phyloP scores from a whole-genome alignment of 1,140 invertebrate genomes.

The Drosophila nikananu region DNA sequence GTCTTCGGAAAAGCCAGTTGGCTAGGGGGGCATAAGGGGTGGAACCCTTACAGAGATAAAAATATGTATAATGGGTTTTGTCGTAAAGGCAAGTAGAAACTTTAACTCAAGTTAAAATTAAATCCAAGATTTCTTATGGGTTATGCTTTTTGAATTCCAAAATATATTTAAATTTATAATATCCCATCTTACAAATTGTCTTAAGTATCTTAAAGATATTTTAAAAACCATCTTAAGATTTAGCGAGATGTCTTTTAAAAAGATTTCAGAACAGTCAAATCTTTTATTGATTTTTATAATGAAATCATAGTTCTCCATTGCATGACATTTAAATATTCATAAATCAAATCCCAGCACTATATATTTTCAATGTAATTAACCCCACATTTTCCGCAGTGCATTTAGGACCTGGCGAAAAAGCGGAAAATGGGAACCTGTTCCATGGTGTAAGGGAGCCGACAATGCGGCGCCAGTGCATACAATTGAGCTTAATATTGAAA shows the following conservation, averaged over 20 bases:
- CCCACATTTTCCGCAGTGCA: neutral
- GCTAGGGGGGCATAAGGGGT: neutral
- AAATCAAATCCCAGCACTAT: no score
- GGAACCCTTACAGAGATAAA: constrained; percentile 5
- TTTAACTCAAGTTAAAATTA: neutral
- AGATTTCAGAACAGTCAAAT: neutral
- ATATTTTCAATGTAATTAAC: no score
- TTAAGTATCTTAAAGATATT: neutral
- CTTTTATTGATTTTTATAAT: neutral
- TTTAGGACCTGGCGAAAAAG: constrained; percentile 19
- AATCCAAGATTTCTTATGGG: neutral
- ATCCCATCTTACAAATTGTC: accelerated
- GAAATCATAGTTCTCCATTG: neutral
- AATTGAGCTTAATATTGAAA: constrained; percentile 77
- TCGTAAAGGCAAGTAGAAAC: no score
- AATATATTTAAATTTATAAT: neutral
- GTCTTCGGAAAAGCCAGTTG: constrained; percentile 3
- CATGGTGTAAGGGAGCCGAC: constrained; percentile 46
- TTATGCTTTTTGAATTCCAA: neutral
- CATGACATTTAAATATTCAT: no score
- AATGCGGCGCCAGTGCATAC: constrained; percentile 67
- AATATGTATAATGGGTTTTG: neutral
- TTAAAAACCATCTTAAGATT: accelerated
- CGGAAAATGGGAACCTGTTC: constrained; percentile 34
- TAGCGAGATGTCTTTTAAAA: neutral